phyloP scores from a whole-genome alignment of 2,888 invertebrate species.

The Leucozona laternaria region DNA sequence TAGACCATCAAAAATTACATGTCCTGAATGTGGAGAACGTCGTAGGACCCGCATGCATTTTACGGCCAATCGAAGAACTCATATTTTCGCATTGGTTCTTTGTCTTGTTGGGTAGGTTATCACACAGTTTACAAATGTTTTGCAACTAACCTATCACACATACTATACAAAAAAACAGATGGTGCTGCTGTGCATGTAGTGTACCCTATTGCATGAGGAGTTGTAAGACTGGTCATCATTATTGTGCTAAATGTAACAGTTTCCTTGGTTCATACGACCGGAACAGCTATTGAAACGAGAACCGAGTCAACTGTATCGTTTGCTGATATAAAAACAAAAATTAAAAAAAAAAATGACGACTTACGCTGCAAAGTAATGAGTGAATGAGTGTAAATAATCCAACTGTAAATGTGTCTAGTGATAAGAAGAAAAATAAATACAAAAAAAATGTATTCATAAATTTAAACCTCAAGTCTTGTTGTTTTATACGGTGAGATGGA shows the following conservation, averaged over 20 bases:
- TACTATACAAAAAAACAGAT: slow-evolving; percentile 76
- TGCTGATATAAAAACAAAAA: slow-evolving; percentile 3
- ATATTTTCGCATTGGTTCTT: slow-evolving; percentile 80
- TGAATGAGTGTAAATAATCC: slow-evolving; percentile 51
- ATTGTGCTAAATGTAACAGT: slow-evolving; percentile 81
- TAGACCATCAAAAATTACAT: slow-evolving; percentile 80
- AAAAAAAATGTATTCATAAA: slow-evolving; percentile 10
- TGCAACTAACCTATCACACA: background rate
- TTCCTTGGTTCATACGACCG: slow-evolving; percentile 81
- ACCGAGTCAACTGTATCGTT: slow-evolving; percentile 3
- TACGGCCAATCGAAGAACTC: slow-evolving; percentile 81
- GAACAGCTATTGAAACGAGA: slow-evolving; percentile 53
- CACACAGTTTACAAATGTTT: background rate
- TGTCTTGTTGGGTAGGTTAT: slow-evolving; percentile 81
- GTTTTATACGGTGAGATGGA: background rate
- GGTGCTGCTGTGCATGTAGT: slow-evolving; percentile 82
- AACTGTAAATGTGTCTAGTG: slow-evolving; percentile 28
- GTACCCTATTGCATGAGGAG: slow-evolving; percentile 83
- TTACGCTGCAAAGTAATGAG: slow-evolving; percentile 42
- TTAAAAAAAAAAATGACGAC: background rate
- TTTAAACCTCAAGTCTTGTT: background rate
- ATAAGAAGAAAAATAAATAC: slow-evolving; percentile 38
- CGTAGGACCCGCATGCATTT: slow-evolving; percentile 81
- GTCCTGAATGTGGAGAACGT: slow-evolving; percentile 80
- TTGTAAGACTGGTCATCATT: slow-evolving; percentile 82